Conservation (phyloP, 1,140 invertebrate species). For the Campoletis sonorensis region DNA sequence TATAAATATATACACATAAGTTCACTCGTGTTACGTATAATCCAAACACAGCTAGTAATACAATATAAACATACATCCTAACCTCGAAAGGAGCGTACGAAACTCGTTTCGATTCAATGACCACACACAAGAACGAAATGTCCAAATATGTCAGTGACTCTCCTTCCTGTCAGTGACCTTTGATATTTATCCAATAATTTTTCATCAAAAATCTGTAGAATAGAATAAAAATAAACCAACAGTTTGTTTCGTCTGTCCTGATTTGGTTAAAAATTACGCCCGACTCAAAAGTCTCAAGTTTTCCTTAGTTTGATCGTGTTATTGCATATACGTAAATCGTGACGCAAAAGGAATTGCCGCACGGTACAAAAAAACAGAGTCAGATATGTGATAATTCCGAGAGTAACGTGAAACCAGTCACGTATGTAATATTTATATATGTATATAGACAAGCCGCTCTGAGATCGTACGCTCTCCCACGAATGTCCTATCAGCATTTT, state of each 20-base stretch:
- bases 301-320: background rate
- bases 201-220: too few species aligned
- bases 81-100: too few species aligned
- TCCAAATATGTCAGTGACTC: too few species aligned
- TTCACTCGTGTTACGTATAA: too few species aligned
- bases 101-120: too few species aligned
- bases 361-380: background rate
- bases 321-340: background rate
- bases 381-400: constrained; percentile 40
- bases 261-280: constrained; percentile 7
- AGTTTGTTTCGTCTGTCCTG: too few species aligned
- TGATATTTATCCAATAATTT: too few species aligned
- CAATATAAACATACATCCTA: too few species aligned
- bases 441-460: background rate
- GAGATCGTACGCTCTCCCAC: background rate
- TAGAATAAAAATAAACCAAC: background rate
- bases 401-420: constrained; percentile 55
- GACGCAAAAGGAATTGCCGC: constrained; percentile 33
- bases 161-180: too few species aligned
- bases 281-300: background rate
- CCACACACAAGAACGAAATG: too few species aligned
- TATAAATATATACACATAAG: too few species aligned
- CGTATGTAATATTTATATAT: constrained; percentile 44
- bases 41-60: too few species aligned
- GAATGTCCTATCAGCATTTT: constrained; percentile 41